phyloP scores from a whole-genome alignment of 2,888 invertebrate species.

The Leucophenga maculata region DNA sequence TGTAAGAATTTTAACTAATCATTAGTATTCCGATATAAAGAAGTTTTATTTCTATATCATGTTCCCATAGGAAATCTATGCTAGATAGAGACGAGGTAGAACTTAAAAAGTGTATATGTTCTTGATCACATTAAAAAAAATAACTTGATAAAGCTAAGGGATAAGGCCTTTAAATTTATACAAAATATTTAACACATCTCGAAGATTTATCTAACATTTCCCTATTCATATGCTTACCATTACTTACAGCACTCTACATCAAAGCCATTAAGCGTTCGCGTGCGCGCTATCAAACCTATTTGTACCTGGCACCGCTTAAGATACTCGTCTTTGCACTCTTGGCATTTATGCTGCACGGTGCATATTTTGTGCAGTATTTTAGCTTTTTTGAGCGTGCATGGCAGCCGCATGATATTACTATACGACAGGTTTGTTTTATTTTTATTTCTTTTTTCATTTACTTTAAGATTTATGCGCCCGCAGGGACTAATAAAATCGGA shows the following conservation, averaged over 20 bases:
- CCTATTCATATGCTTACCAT: neutral
- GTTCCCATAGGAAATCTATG: no score
- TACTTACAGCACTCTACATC: conserved; percentile 59
- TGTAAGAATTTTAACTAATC: no score
- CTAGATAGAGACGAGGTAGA: no score
- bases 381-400: conserved; percentile 73
- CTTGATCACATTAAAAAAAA: no score
- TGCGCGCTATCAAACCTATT: conserved; percentile 82
- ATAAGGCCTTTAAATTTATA: no score
- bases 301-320: conserved; percentile 84
- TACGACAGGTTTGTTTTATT: conserved; percentile 73
- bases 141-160: no score
- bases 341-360: conserved; percentile 75
- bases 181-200: no score
- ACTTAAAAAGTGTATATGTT: no score
- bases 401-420: conserved; percentile 73
- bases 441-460: neutral
- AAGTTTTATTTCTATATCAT: no score
- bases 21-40: no score
- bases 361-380: conserved; percentile 70
- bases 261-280: conserved; percentile 74
- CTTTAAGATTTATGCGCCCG: neutral
- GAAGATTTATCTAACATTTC: no score
- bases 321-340: conserved; percentile 80
- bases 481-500: no score